phyloP scores from a whole-genome alignment of 2,888 invertebrate genomes.

The Melanophora roralis region DNA sequence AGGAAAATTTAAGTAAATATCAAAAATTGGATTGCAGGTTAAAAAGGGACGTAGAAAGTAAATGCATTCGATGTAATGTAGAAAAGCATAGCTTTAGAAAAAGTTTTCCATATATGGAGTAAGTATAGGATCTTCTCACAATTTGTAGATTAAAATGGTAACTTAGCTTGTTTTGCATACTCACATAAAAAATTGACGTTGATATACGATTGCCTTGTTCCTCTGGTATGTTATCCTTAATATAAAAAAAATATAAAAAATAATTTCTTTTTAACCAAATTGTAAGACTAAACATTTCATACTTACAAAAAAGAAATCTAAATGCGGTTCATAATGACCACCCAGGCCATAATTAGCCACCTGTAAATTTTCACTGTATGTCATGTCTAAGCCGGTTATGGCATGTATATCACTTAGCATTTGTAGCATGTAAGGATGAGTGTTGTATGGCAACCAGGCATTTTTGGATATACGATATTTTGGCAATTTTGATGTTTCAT shows the following conservation, averaged over 20 bases:
- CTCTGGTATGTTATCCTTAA: slow-evolving; percentile 42
- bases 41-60: too few relatives aligned
- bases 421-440: slow-evolving; percentile 66
- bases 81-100: too few relatives aligned
- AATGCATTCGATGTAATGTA: too few relatives aligned
- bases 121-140: too few relatives aligned
- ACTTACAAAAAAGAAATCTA: slow-evolving; percentile 81
- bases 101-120: too few relatives aligned
- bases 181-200: slow-evolving; percentile 96
- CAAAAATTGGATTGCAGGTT: too few relatives aligned
- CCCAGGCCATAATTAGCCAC: slow-evolving; percentile 99
- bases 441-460: slow-evolving; percentile 78
- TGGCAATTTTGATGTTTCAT: slow-evolving; percentile 86
- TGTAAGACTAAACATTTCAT: background rate
- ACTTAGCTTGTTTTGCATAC: slow-evolving; percentile 75
- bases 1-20: background rate
- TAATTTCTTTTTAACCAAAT: too few relatives aligned
- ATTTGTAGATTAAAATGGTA: background rate
- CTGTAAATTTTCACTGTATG: slow-evolving; percentile 91
- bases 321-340: slow-evolving; percentile 99
- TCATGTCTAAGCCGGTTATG: slow-evolving; percentile 80
- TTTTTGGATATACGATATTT: slow-evolving; percentile 83
- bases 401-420: slow-evolving; percentile 84
- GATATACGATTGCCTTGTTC: slow-evolving; percentile 96
- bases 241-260: slow-evolving; percentile 8